Evolutionary conservation across 2,888 invertebrate species (phyloP), one percentile per base, ranked within the genome.

Genomic region (Acronicta leporina): DNA sequence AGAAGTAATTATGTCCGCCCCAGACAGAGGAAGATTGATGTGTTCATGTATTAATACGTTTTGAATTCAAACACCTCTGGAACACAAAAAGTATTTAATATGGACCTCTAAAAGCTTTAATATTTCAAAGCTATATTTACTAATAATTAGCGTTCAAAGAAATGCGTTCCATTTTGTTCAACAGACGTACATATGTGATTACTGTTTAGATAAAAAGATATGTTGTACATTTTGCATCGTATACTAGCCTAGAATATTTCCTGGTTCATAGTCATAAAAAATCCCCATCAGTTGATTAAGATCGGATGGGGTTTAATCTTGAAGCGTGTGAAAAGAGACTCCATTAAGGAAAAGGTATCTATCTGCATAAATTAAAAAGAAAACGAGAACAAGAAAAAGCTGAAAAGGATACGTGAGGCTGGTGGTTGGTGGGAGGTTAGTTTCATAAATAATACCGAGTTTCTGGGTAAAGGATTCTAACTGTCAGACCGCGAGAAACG

Each of bases 321-420:
- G 48, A 83, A 88, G 83, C 89, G 90, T 92, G 89, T 88, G 91
- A 92, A 90, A 84, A 77, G 63, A 81, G 65, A 83, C 81, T 82
- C 84, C 88, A 89, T 88, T 84, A 87, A 84, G 82, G 71, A 67
- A 80, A 85, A 83, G 71, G 75, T 76, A 75, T 65, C 68, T 76
- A 75, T 65, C 68, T 62, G 70, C 57, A 79, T 81, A 78, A 83
- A 82, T 80, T 79, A 80, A 81, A 83, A 76, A 73, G 63, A 67
- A 69, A 76, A 69, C 63, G 48, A 69, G 62, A 41, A 62, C 42
- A 61, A 73, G 69, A 75, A 76, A 78, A 69, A 67, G 56, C 58
- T 33, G 58, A 67, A 69, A 81, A 80, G 82, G 65, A 74, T 72
- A 73, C 67, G 50, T 73, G 63, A 55, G 45, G 16, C 41, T 55